phyloP scores from a whole-genome alignment of 30 jellyfish, hydroid and myxozoan genomes.

The Turritopsis dohrnii region DNA sequence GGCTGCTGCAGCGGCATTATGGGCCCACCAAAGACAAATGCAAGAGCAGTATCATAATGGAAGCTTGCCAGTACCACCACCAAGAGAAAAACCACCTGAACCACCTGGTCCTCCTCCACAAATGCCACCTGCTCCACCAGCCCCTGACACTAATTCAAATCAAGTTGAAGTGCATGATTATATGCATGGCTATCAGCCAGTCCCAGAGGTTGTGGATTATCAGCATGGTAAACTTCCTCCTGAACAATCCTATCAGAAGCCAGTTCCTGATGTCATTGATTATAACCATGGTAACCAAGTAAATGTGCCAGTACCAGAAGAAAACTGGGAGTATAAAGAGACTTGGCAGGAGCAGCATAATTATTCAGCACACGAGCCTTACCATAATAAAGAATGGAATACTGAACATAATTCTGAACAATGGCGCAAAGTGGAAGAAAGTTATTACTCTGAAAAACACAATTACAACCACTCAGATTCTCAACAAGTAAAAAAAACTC shows the following conservation, averaged over 20 bases:
- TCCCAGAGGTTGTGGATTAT: slow-evolving; percentile 34
- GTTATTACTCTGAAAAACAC: neutral
- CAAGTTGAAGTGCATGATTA: slow-evolving; percentile 15
- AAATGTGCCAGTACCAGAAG: neutral
- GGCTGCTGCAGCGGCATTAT: slow-evolving; percentile 94
- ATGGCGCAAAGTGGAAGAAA: slow-evolving; percentile 16
- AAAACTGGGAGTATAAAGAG: slow-evolving; percentile 28
- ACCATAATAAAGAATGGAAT: slow-evolving; percentile 38
- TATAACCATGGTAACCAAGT: slow-evolving; percentile 32
- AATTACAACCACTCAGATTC: neutral
- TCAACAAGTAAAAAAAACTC: neutral
- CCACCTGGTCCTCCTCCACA: slow-evolving; percentile 49
- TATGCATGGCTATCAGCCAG: slow-evolving; percentile 29
- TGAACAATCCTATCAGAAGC: neutral
- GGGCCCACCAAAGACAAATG: slow-evolving; percentile 90
- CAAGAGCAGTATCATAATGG: slow-evolving; percentile 70
- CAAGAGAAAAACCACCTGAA: slow-evolving; percentile 33
- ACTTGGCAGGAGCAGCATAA: slow-evolving; percentile 45
- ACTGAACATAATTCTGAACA: slow-evolving; percentile 32
- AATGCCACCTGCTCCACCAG: slow-evolving; percentile 35
- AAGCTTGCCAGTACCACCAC: slow-evolving; percentile 13
- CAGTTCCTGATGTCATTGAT: slow-evolving; percentile 32
- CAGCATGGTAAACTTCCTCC: slow-evolving; percentile 3
- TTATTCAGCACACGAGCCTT: neutral
- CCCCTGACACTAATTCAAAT: neutral